Evolutionary conservation across 2,797 vertebrate species (phyloP), one percentile per base, ranked within the genome.

Genomic region (Podarcis siculus): DNA sequence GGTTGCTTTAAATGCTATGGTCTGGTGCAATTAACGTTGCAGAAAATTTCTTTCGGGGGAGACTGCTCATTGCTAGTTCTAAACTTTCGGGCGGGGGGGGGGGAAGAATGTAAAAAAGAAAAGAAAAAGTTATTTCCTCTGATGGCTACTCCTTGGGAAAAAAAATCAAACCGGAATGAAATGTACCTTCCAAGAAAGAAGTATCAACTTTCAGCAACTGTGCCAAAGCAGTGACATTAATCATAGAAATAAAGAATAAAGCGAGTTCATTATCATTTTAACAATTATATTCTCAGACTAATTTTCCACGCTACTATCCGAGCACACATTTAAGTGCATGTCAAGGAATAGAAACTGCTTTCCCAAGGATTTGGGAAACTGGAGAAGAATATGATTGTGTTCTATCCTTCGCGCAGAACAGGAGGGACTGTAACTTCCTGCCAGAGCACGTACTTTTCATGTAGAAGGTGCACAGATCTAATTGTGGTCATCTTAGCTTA

Each of bases 1-100:
- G 92, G 92, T 93, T 96, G 95, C 93, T 95, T 94, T 90, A 93
- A 96, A 96, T 94, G 93, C 94, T 95, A 89, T 77, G 87, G 86
- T 96, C 96, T 93, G 21, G 61, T 23, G 21, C 61, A 64, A 64
- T 96, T 96, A 96, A 94, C 89, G 90, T 94, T 93, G 91, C 87
- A 92, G 94, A 86, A 71, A 92, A 93, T 94, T 94, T 90, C 76
- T 89, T 85, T 87, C 72, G 79, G 49, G 90, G 89, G 91, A 94
- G 92, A 73, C 94, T 88, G 87, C 0, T 0, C 77, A 87, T 90
- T 94, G 90, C 87, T 79, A 58, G 83, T 87, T 93, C 86, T 89
- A 89, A 95, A 95, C 76, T 92, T 93, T 8, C 4, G 0, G 15
- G 27, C n/a, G n/a, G 85, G 80, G 88, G 93, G 94, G 93, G 86